Base-by-base conservation (phyloP, 2,888 invertebrate species). In the Podotricha telesiphe region DNA sequence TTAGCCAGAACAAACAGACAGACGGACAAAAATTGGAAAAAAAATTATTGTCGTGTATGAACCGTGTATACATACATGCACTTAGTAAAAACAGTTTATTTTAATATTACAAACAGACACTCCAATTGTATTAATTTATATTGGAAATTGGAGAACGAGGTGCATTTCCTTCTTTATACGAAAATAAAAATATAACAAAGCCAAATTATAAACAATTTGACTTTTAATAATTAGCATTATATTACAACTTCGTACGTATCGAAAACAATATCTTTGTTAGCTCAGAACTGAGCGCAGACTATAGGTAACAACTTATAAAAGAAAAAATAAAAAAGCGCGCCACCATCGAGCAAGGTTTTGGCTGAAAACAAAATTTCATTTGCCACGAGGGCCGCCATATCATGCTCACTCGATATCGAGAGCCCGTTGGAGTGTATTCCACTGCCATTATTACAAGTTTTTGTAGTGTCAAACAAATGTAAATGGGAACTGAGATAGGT, bases 251-350 rank as follows among this genome's bases (percentile, higher is more conserved):
- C 7, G n/a, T 17, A 17, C 4, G 0, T n/a, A 55, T 34, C n/a
- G 4, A 17, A 4, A 55, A 17, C 34, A 3, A 55, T 55, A 34
- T 17, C 17, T 22, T 48, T 8, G 17, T n/a, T 48, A 55, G 40
- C 34, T 15, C 17, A 17, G 22, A 65, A 45, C 20, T 17, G 20
- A 53, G 20, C 22, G n/a, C 34, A 65, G 65, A 62, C 45, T 34
- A 13, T 62, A 48, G 61, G 48, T 62, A 48, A 47, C 70, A 34
- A 47, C 67, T 69, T 70, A 68, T 71, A 69, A 72, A 75, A 76
- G 71, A 69, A 72, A 67, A 76, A 73, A 70, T 42, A 66, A 77
- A 77, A 74, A 73, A 68, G 71, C 70, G 65, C 65, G 66, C 59
- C 53, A 42, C 59, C 68, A 72, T 70, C 64, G 55, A 68, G 65